A percentile compares a stretch with the other conserved stretches of the same genome.
These are phyloP conservation scores for Hydractinia symbiolongicarpus DNA, from an alignment of 30 jellyfish, hydroid and myxozoan species.

Conservation along the genomic window DNA sequence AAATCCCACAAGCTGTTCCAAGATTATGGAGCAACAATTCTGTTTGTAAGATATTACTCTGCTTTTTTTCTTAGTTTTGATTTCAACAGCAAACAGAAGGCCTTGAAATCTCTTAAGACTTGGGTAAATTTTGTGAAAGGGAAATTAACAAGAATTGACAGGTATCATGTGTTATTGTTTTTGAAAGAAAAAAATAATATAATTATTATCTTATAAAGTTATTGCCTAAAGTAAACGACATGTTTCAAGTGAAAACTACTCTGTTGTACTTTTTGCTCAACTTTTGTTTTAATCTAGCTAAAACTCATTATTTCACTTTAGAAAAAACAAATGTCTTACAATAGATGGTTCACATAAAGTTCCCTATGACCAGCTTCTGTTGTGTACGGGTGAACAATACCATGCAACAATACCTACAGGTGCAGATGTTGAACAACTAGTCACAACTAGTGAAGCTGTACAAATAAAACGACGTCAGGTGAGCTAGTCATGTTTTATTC, in stretches of 20 bases:
- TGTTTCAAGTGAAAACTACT: background rate
- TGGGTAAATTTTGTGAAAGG: conserved; percentile 88
- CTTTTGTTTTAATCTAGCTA: background rate
- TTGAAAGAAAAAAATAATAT: background rate
- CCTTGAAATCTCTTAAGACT: conserved; percentile 59
- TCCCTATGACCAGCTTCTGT: conserved; percentile 85
- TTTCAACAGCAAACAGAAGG: conserved; percentile 42
- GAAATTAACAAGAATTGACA: conserved; percentile 71
- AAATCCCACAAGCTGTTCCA: no score
- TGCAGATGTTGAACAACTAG: conserved; percentile 49
- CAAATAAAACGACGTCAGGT: conserved; percentile 51
- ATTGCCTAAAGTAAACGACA: background rate
- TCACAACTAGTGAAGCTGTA: conserved; percentile 70
- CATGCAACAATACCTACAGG: conserved; percentile 86
- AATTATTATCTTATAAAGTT: background rate
- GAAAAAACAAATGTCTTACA: conserved; percentile 56
- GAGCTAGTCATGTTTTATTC: background rate
- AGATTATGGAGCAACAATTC: no score
- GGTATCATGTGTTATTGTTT: conserved; percentile 36
- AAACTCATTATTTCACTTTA: background rate
- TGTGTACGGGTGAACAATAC: conserved; percentile 93
- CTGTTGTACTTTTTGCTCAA: background rate
- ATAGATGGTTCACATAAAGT: conserved; percentile 41
- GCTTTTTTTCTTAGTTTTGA: conserved; percentile 43
- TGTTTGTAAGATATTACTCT: no score